Evolutionary conservation across 1,140 invertebrate species (phyloP).

Genomic region (Saccostrea cuccullata): DNA sequence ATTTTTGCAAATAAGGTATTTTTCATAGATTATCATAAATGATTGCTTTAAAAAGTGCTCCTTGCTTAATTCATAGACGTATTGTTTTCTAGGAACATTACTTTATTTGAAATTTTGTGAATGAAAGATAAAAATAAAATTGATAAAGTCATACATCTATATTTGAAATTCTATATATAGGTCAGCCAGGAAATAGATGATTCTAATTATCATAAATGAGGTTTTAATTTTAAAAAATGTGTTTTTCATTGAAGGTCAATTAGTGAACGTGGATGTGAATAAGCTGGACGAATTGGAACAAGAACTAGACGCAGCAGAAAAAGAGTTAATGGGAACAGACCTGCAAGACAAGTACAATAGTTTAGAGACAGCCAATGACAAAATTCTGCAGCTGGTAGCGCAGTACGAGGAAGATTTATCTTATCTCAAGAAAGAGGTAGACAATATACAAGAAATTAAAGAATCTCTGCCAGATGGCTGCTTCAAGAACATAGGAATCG

Average conservation of each 20-base stretch:
- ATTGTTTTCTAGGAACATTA: no score
- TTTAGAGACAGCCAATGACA: slow-evolving; percentile 60
- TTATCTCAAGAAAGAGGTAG: slow-evolving; percentile 87
- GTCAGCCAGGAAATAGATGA: no score
- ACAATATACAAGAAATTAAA: slow-evolving; percentile 91
- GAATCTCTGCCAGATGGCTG: slow-evolving; percentile 90
- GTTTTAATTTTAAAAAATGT: neutral
- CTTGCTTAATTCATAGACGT: no score
- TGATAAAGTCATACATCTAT: no score
- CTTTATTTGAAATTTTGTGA: no score
- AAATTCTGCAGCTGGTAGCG: slow-evolving; percentile 88
- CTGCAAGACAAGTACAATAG: slow-evolving; percentile 83
- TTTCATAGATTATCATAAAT: no score
- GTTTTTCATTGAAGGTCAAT: slow-evolving; percentile 59
- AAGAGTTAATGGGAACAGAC: slow-evolving; percentile 85
- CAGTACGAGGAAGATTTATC: slow-evolving; percentile 90
- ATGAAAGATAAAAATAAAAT: no score
- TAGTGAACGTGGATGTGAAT: slow-evolving; percentile 81
- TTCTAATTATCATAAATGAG: no score
- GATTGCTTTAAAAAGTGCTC: no score
- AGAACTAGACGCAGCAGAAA: slow-evolving; percentile 86
- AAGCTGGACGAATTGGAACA: slow-evolving; percentile 86
- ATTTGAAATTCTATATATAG: no score
- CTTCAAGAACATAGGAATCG: slow-evolving; percentile 82
- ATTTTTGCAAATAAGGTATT: no score